Base-by-base conservation (phyloP, 2,797 vertebrate species). In the Labroides dimidiatus region DNA sequence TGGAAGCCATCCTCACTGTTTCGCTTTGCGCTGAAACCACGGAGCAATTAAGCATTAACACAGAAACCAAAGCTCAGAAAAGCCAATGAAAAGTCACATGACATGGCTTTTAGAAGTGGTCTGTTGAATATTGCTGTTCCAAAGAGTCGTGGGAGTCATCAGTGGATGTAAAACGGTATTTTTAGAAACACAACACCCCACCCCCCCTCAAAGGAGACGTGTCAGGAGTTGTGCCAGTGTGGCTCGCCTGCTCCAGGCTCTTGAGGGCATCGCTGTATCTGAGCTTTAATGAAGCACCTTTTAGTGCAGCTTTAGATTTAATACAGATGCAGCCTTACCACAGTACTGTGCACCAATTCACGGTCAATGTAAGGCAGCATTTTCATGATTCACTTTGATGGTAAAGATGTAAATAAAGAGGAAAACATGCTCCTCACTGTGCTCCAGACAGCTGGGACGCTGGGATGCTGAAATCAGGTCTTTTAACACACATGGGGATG, bases 21-120 rank as follows among this genome's bases (percentile, higher is more conserved):
- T 67, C 15, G 27, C 15, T 2, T 36, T 39, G 27, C 62, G 70
- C 64, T 13, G 44, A 39, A 53, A 43, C 39, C 64, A 36, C 13
- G 1, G n/a, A 72, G 60, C 69, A 77, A 65, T 79, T 45, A 75
- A 16, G 48, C 48, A 49, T 49, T 49, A 60, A 10, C 4, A 51
- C 4, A 51, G 71, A 43, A 17, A 33, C 2, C 41, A 23, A 39
- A 51, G 53, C 37, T 9, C 10, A 30, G 9, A 59, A 37, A 47
- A 42, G 16, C 55, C 37, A 16, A 36, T 6, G 7, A 11, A 27
- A 36, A 39, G 10, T 19, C 13, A 50, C 44, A 43, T 17, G 50
- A 55, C 19, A 21, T 10, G 43, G 20, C 16, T 50, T 57, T 37
- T 19, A 57, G 11, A 52, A 33, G 33, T 16, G 39, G 2, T 19